Base-by-base conservation (phyloP, 2,888 invertebrate species). In the Steinernema scapterisci region DNA sequence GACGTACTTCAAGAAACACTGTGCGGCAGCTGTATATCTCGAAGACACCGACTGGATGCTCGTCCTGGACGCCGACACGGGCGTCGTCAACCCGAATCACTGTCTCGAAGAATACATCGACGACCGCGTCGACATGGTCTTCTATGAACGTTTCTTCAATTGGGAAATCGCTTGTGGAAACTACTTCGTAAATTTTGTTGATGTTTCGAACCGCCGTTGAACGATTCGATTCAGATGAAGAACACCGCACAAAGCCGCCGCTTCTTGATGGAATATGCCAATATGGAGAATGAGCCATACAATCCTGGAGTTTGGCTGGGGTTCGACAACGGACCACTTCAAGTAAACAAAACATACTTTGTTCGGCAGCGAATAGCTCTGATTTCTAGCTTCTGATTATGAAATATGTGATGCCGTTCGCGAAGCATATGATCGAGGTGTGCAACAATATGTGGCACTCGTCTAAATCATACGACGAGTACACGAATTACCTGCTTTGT, bases 91-190 rank as follows among this genome's bases (percentile, higher is more conserved):
- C 76, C 87, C 87, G n/a, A 85, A 85, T 75, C 86, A 86, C 75
- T 86, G 86, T 76, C 80, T 86, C 45, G 86, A 86, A 74, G 86
- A 87, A 75, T 87, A 84, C 83, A 87, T 87, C 74, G 87, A 87
- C 74, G 77, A 79, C 44, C 80, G 86, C 1, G 85, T 84, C 52
- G 82, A 85, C 76, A 73, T 87, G 25, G 75, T 87, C 54, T 85
- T 87, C 79, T 87, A 87, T 74, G 86, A 87, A 75, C 78, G 87
- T 7, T 86, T 85, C 76, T 87, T 86, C 81, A 87, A 87, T 75
- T 87, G 85, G 85, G 87, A 87, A 78, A 83, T 87, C 45, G 85
- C 85, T 7, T 81, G 81, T 44, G 86, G 86, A 70, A 87, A 87
- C 77, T 87, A 87, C 79, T 73, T 87, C 77, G 86, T 82, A 21